These are phyloP conservation scores for Drosophila kurseongensis DNA, from an alignment of 1,140 invertebrate genomes.

Conservation along the genomic window DNA sequence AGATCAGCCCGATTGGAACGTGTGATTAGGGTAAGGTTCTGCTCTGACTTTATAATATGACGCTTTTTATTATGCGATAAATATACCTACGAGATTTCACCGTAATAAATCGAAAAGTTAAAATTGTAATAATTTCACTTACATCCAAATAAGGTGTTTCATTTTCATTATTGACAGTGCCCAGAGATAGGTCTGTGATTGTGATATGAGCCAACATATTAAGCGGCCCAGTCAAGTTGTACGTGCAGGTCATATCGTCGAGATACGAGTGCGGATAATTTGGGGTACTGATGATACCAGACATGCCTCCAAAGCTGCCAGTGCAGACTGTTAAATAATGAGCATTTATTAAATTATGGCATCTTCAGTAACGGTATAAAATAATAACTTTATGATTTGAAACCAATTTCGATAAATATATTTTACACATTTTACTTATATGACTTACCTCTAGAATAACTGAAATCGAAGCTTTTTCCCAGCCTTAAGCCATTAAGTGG, in stretches of 20 bases:
- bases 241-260: conserved; percentile 89
- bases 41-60: conserved; percentile 42
- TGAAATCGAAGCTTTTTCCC: conserved; percentile 35
- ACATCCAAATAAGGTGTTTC: conserved; percentile 58
- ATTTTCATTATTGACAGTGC: conserved; percentile 69
- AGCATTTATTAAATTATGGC: background rate
- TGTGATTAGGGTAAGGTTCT: conserved; percentile 84
- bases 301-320: conserved; percentile 85
- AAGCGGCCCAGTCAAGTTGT: conserved; percentile 88
- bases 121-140: background rate
- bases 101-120: conserved; percentile 31
- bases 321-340: conserved; percentile 87
- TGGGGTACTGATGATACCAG: conserved; percentile 88
- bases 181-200: conserved; percentile 90
- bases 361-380: background rate
- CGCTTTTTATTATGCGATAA: conserved; percentile 35
- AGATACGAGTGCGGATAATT: conserved; percentile 92
- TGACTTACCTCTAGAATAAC: conserved; percentile 56
- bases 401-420: too few species aligned
- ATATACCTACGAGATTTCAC: conserved; percentile 46
- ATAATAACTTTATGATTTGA: too few species aligned
- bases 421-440: too few species aligned
- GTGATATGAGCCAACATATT: conserved; percentile 87
- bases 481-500: conserved; percentile 3
- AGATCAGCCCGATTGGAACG: conserved; percentile 90